Conservation (phyloP, 2,113 vertebrate species). For the Indicator maculatus region DNA sequence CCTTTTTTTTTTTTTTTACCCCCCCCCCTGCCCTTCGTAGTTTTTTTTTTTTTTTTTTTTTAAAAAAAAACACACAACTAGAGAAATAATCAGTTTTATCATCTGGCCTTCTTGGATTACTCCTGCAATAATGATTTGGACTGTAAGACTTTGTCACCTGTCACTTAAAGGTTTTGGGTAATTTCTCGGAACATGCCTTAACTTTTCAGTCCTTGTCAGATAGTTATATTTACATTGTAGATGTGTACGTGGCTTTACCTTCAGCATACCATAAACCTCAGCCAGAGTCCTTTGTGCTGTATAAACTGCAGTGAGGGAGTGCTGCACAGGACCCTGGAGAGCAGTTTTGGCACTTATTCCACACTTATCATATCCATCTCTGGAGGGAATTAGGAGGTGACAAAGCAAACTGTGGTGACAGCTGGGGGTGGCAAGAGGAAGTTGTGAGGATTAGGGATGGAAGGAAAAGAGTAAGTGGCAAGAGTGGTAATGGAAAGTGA, state of each 20-base stretch:
- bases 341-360: constrained; percentile 14
- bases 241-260: neutral
- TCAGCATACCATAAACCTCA: neutral
- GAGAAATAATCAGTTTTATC: neutral
- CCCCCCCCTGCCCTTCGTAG: too few species aligned
- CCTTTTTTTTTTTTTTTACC: neutral
- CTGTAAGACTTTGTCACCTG: neutral
- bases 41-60: neutral
- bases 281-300: neutral
- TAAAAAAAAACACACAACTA: neutral
- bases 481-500: neutral
- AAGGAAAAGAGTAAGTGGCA: neutral
- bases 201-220: neutral
- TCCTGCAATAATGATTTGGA: neutral
- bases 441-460: neutral
- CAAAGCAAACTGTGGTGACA: constrained; percentile 46
- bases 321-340: neutral
- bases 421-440: constrained; percentile 28
- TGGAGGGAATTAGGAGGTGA: constrained; percentile 32
- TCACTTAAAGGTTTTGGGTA: neutral
- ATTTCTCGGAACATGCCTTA: neutral
- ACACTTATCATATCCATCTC: constrained; percentile 14
- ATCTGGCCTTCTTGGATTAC: neutral
- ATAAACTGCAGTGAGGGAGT: neutral
- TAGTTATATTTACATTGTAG: neutral